phyloP scores from a whole-genome alignment of 2,113 vertebrate species.

The Trogon surrucura region DNA sequence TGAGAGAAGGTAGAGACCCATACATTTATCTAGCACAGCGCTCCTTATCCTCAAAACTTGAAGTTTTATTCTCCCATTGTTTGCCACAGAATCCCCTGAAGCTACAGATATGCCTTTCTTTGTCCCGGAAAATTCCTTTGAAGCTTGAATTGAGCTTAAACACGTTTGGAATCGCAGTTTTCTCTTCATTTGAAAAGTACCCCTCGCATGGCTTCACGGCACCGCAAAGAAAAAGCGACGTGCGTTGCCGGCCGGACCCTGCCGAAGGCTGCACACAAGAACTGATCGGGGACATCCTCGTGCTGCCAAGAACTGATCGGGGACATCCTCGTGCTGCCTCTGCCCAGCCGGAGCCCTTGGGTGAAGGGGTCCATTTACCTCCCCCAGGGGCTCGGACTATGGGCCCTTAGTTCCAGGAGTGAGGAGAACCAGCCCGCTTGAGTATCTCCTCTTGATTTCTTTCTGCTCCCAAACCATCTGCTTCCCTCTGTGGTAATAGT shows the following conservation, averaged over 20 bases:
- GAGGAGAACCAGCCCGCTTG: neutral
- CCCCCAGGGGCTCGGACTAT: neutral
- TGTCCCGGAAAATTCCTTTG: slow-evolving; percentile 54
- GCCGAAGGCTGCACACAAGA: neutral
- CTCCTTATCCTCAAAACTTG: slow-evolving; percentile 9
- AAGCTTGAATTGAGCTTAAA: slow-evolving; percentile 36
- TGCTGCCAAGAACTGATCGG: neutral
- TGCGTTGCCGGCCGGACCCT: neutral
- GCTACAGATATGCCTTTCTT: neutral
- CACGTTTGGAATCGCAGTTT: neutral
- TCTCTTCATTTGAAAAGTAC: neutral
- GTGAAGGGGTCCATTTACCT: neutral
- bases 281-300: neutral
- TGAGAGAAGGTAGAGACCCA: neutral
- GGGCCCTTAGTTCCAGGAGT: neutral
- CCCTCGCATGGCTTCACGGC: neutral
- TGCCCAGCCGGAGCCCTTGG: neutral
- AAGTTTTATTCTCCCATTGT: slow-evolving; percentile 41
- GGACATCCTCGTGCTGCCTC: neutral
- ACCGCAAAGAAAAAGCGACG: neutral
- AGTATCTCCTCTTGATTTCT: neutral
- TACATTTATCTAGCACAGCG: neutral
- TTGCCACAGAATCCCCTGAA: slow-evolving; percentile 39
- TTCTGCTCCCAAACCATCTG: slow-evolving; percentile 29
- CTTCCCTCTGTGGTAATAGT: slow-evolving; percentile 13